Base-by-base conservation (phyloP, 2,888 invertebrate species). In the Schrankia costaestrigalis region DNA sequence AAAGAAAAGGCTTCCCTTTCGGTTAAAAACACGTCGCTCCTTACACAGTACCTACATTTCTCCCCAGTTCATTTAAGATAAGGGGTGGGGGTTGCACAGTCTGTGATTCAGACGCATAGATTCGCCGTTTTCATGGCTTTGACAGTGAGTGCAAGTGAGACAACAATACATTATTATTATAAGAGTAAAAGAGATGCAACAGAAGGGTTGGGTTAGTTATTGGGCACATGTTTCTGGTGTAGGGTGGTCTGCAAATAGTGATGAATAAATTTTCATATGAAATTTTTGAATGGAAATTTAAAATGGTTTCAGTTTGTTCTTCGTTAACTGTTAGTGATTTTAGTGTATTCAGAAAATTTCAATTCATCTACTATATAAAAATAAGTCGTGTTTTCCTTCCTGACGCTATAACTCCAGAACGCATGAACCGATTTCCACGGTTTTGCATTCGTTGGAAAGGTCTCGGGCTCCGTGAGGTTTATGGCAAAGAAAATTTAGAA, bases 51-150 rank as follows among this genome's bases (percentile, higher is more conserved):
- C 74, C 73, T 78, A 78, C 68, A 58, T 41, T 46, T 57, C 73
- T 71, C 82, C 81, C 79, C 69, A 79, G 81, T 83, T 83, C 82
- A 83, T 83, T 84, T 83, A 80, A 82, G 81, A 78, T 66, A 62
- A 76, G 82, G 25, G 81, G 79, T 67, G 77, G 78, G 71, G 73
- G 66, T 63, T 54, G 64, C 41, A 42, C 56, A 62, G 68, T 61
- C 78, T 64, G 83, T 80, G 85, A 85, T 84, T 83, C 84, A 77
- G 74, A 67, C 79, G 77, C 79, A 83, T 81, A 80, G 84, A 84
- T 84, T 84, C 82, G 74, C 75, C 72, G 71, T 79, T 85, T 83
- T 82, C 84, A 80, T 78, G 78, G 78, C 77, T 74, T 76, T 71
- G 70, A 75, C 79, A 72, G 75, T 73, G 69, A 38, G 82, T 72